Base-by-base conservation (phyloP, 1,140 invertebrate genomes). In the Nymphalis io region DNA sequence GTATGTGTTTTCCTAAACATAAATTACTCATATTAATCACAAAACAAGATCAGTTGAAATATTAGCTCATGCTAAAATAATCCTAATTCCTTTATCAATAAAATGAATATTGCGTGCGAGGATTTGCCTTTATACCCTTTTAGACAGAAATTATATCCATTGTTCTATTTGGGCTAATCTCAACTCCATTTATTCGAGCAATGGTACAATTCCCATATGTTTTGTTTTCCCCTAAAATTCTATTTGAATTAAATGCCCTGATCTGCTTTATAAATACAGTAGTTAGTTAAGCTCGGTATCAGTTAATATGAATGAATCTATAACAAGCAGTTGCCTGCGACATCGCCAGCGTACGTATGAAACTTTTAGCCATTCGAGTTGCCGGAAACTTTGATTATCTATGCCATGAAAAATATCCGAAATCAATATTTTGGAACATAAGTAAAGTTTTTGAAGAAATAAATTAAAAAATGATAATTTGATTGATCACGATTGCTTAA, bases 151-250 rank as follows among this genome's bases (percentile, higher is more conserved):
- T 67, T 67, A 67, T 42, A 42, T 38, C 18, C 42, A 68, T 68
- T 68, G 65, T 68, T 68, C 65, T 60, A 60, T 68, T 60, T 60
- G 11, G 58, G 16, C 42, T 68, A 68, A 68, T 68, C 65, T 68
- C 57, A 33, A 48, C 40, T 68, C 38, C 65, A 60, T 68, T 68
- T 68, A 68, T 68, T 60, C 46, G 58, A 42, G 33, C 57, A 44
- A 27, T 60, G 57, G 38, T 48, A 60, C 57, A 60, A 68, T 53
- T 60, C 65, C 65, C 65, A 68, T 51, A 68, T 53, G 58, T 68
- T 68, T 68, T 60, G 65, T 60, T 60, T 60, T 40, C 57, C 20
- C 44, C 27, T 27, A 60, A 68, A 60, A 60, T 60, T 60, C 65
- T 62, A 62, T 62, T 62, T 60, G 65, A 68, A 59, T 60, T 68